Evolutionary conservation across 2,888 invertebrate species (phyloP), one percentile per base, ranked within the genome.

Genomic region (Mellilla xanthometata): DNA sequence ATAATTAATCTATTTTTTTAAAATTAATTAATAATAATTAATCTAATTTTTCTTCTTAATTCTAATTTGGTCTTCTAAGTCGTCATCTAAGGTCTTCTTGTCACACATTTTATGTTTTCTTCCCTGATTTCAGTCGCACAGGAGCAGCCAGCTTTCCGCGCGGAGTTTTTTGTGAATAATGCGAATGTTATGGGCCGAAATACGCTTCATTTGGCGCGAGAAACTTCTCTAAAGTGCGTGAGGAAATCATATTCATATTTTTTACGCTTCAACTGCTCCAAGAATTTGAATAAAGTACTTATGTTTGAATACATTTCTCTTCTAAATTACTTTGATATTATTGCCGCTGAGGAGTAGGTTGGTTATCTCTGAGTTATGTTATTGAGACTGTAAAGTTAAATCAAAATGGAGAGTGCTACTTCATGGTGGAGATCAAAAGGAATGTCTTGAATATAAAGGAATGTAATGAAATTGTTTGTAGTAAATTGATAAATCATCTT

Each of bases 221-320:
- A 79, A 85, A 83, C 77, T 85, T 84, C 63, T 70, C 65, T 70
- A 70, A 77, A 81, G 80, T 80, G 76, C 81, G 81, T 77, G 70
- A 73, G 77, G 74, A 82, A 86, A 86, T 86, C 85, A 79, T 88
- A 88, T 88, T 88, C 88, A 86, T 87, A 84, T 86, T 88, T 87
- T 85, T 88, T 84, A 74, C 85, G 77, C 81, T 78, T 82, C 81
- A 82, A 86, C 81, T 85, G 86, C 68, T 84, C 75, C 72, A 74
- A 75, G 72, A 66, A 86, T 87, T 87, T 86, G 81, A 86, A 87
- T 88, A 85, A 84, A 67, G 55, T 58, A 56, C 58, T 58, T 58
- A 54, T 50, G 58, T 58, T 58, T 55, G 58, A 58, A 54, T 58
- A 58, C 53, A 56, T 55, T 58, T 53, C 53, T 56, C 53, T 58